Conservation (phyloP, 2,888 invertebrate genomes). For the Timandra comae region DNA sequence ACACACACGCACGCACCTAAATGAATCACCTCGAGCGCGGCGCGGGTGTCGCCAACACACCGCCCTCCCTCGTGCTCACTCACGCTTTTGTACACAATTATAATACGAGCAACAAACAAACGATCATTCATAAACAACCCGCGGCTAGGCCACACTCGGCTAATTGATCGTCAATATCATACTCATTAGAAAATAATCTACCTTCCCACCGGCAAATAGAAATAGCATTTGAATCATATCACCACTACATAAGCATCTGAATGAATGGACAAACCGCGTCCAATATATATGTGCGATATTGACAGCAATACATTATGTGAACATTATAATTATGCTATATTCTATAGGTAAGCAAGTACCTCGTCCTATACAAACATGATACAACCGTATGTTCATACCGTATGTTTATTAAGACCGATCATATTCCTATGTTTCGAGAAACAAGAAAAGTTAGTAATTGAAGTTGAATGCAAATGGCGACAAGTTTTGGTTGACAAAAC, state of each 20-base stretch:
- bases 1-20: slow-evolving; percentile 23
- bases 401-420: too few relatives aligned
- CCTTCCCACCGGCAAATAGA: slow-evolving; percentile 15
- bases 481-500: slow-evolving; percentile 11
- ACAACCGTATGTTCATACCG: too few relatives aligned
- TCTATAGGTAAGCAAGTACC: too few relatives aligned
- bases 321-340: too few relatives aligned
- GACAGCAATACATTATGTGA: too few relatives aligned
- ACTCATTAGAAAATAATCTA: slow-evolving; percentile 21
- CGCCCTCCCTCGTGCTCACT: slow-evolving; percentile 26
- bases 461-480: slow-evolving; percentile 18
- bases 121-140: slow-evolving; percentile 57
- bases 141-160: slow-evolving; percentile 28
- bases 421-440: not conserved
- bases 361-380: too few relatives aligned
- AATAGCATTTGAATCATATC: slow-evolving; percentile 16
- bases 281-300: slow-evolving; percentile 15
- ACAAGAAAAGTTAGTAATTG: not conserved
- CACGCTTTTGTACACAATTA: slow-evolving; percentile 27
- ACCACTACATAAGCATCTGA: slow-evolving; percentile 10
- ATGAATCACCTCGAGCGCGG: slow-evolving; percentile 27
- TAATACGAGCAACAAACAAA: slow-evolving; percentile 35
- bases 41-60: slow-evolving; percentile 18
- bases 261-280: slow-evolving; percentile 17
- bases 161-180: slow-evolving; percentile 33